Conservation (phyloP, 1,140 invertebrate species). For the Bombus huntii region DNA sequence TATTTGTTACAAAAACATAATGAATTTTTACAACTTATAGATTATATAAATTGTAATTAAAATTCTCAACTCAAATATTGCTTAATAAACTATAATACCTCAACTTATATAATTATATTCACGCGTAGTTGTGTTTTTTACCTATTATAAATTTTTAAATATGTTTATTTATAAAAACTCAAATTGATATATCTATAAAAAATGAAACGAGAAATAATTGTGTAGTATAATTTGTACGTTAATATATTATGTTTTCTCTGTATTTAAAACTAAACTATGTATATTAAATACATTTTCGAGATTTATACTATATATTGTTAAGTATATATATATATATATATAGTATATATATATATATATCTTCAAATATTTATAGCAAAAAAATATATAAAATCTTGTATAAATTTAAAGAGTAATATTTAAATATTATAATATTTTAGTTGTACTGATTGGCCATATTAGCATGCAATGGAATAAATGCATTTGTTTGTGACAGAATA, state of each 20-base stretch:
- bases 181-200: background rate
- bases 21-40: background rate
- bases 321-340: background rate
- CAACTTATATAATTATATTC: background rate
- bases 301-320: background rate
- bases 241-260: background rate
- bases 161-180: constrained; percentile 1
- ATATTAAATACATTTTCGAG: constrained; percentile 9
- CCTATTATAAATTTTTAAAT: constrained; percentile 12
- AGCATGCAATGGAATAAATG: background rate
- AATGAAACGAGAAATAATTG: background rate
- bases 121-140: background rate
- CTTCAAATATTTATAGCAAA: constrained; percentile 1
- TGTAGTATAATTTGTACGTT: background rate
- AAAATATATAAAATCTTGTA: background rate
- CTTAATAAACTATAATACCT: background rate
- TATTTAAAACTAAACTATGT: background rate
- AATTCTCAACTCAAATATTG: background rate
- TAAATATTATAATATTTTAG: background rate
- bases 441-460: background rate
- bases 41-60: background rate
- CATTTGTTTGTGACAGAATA: background rate
- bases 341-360: constrained; percentile 18
- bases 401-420: background rate
- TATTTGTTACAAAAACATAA: background rate